A percentile compares a stretch with the other conserved stretches of the same genome.
Evolutionary conservation across 2,797 vertebrate genomes (phyloP).

Genomic region (Myiothlypis coronata): DNA sequence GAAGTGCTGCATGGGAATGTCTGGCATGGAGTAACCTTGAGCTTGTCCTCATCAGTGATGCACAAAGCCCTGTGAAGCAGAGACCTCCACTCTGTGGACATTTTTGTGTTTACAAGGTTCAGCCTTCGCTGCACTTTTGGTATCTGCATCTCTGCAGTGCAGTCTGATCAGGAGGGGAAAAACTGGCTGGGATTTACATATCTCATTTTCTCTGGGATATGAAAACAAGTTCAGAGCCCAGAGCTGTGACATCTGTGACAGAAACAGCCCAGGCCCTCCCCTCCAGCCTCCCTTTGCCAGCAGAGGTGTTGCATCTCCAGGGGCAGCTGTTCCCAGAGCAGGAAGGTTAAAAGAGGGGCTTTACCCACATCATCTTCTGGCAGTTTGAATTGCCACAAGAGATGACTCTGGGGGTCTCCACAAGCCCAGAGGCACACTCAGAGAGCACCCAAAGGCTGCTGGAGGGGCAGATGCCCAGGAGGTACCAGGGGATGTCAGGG

Average conservation of each 20-base stretch:
- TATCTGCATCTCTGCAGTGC: background rate
- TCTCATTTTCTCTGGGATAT: background rate
- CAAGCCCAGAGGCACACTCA: background rate
- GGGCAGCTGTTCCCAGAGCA: background rate
- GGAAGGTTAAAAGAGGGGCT: background rate
- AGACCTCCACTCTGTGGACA: background rate
- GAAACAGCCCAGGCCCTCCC: background rate
- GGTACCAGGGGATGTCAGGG: background rate
- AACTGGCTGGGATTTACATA: background rate
- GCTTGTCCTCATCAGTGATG: background rate
- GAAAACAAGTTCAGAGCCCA: background rate
- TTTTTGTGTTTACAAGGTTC: background rate
- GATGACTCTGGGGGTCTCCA: background rate
- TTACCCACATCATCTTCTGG: background rate
- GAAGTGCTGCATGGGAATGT: background rate
- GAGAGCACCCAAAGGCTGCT: background rate
- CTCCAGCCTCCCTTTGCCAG: background rate
- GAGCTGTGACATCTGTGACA: background rate
- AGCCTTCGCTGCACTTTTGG: background rate
- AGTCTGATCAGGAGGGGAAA: background rate
- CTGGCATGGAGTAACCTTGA: constrained; percentile 25
- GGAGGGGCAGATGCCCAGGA: background rate
- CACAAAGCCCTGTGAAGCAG: background rate
- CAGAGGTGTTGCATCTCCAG: background rate
- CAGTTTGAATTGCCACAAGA: background rate